Evolutionary conservation across 1,140 invertebrate genomes (phyloP).

Genomic region (Dreissena polymorpha): DNA sequence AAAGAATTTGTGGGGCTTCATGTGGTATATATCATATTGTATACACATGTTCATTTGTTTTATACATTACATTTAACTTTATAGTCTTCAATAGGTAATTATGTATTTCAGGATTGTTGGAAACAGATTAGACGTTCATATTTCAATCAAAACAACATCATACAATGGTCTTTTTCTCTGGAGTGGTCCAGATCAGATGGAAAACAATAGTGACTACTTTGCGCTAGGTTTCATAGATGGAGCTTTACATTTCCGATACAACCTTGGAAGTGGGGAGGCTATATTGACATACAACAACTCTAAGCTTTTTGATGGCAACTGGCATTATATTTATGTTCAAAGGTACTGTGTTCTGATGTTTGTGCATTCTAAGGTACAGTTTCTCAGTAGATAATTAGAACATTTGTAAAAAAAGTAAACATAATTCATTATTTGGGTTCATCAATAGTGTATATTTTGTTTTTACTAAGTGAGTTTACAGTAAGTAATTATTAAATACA

Average conservation of each 20-base stretch:
- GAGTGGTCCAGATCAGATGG: conserved; percentile 86
- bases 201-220: conserved; percentile 84
- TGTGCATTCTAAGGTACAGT: no score
- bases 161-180: conserved; percentile 92
- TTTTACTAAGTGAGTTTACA: no score
- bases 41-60: no score
- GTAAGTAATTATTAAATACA: no score
- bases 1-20: no score
- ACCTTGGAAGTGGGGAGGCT: conserved; percentile 87
- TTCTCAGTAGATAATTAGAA: no score
- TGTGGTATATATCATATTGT: no score
- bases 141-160: conserved; percentile 86
- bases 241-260: conserved; percentile 83
- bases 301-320: conserved; percentile 93
- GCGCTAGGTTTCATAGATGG: conserved; percentile 91
- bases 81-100: not conserved
- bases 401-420: no score
- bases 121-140: conserved; percentile 89
- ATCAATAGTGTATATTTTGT: no score
- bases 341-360: conserved; percentile 83
- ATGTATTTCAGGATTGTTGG: conserved; percentile 85
- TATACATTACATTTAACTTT: no score
- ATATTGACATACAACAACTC: conserved; percentile 90
- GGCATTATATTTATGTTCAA: conserved; percentile 93
- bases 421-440: no score